Percentiles rank a stretch among this genome's conserved stretches.
Conservation (phyloP, 2,888 invertebrate species). For the Morinoia aosen region DNA sequence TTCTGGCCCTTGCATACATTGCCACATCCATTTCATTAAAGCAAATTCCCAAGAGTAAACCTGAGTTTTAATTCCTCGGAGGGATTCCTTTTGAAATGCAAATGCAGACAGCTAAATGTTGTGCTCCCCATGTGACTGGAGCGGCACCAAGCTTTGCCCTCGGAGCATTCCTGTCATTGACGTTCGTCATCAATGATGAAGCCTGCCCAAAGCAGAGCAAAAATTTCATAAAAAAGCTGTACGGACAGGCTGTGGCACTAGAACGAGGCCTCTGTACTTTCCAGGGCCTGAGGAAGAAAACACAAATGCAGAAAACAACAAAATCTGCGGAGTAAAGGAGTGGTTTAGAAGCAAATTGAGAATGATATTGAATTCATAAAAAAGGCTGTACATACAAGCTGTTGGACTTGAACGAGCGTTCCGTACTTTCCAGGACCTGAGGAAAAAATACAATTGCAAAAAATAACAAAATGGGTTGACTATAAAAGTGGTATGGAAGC, state of each 20-base stretch:
- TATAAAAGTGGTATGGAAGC: too few species aligned
- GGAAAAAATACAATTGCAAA: too few species aligned
- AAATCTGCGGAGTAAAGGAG: too few species aligned
- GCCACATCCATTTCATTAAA: neutral
- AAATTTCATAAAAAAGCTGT: neutral
- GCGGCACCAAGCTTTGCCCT: neutral
- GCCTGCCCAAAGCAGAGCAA: neutral
- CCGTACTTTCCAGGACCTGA: too few species aligned
- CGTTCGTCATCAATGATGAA: neutral
- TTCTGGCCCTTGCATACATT: neutral
- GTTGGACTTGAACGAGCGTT: too few species aligned
- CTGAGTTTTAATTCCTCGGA: neutral
- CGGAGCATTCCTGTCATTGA: neutral
- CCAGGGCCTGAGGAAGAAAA: too few species aligned
- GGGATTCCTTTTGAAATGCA: neutral
- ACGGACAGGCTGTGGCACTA: neutral
- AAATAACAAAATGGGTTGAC: too few species aligned
- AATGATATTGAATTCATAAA: too few species aligned
- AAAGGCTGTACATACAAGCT: too few species aligned
- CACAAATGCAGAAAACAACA: too few species aligned
- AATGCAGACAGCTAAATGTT: neutral
- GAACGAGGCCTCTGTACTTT: too few species aligned
- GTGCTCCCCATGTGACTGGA: neutral
- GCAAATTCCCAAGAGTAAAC: neutral
- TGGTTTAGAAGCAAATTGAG: too few species aligned